Evolutionary conservation across 2,888 invertebrate genomes (phyloP), one percentile per base, ranked within the genome.

Genomic region (Pristionchus maxplancki): DNA sequence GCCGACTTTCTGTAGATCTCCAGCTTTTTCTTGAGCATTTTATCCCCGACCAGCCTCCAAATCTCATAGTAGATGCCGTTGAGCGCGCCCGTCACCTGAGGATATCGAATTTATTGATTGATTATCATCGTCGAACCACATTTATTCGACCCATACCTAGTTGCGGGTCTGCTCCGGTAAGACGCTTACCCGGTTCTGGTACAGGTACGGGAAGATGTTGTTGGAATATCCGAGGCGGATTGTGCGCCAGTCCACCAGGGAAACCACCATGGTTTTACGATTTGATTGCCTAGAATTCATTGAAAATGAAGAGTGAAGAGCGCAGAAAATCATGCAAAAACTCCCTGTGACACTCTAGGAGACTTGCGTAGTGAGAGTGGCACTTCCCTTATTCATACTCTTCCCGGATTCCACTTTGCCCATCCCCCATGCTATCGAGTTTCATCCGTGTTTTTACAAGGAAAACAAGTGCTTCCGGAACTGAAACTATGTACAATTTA

Each of bases 141-240:
- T n/a, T n/a, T n/a, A n/a, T n/a, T n/a, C n/a, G n/a, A n/a, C n/a
- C n/a, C n/a, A n/a, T n/a, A n/a, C n/a, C n/a, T n/a, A n/a, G n/a
- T n/a, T n/a, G n/a, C n/a, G n/a, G n/a, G n/a, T n/a, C n/a, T n/a
- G n/a, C n/a, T n/a, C n/a, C n/a, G n/a, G n/a, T n/a, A n/a, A n/a
- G n/a, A n/a, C 67, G 48, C 48, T 0, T 24, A 87, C 86, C 62
- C 62, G 48, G 28, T 81, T 81, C 40, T 44, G 78, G 62, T 62
- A 88, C 34, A 88, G 31, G 13, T 88, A 88, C 5, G 88, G 88
- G 81, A 88, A 88, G n/a, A 78, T 78, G 81, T 78, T 88, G 28
- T 78, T 88, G 58, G 88, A 78, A 24, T 88, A 88, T 17, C 58
- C 88, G 5, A 88, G 81, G 24, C 87, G 87, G 58, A 87, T 87